Evolutionary conservation across 2,113 vertebrate genomes (phyloP).

Genomic region (Gambusia affinis): DNA sequence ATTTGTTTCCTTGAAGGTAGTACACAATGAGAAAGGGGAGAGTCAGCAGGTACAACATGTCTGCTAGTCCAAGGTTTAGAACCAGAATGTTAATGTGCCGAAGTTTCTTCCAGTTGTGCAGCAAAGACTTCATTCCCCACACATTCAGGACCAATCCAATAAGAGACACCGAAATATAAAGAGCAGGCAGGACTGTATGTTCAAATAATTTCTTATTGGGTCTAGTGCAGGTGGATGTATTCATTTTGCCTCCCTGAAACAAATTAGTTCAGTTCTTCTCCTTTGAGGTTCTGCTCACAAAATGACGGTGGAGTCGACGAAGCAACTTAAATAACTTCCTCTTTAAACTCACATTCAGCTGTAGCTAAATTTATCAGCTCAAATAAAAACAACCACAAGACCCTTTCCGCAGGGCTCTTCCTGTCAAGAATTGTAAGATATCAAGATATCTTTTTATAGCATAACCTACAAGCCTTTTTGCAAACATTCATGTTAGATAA

Average conservation of each 20-base stretch:
- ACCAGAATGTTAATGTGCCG: constrained; percentile 73
- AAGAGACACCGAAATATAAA: constrained; percentile 59
- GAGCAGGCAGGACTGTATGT: background rate
- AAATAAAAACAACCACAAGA: no score
- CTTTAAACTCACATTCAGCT: background rate
- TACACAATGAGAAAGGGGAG: constrained; percentile 84
- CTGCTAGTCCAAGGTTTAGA: constrained; percentile 80
- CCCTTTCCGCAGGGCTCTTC: no score
- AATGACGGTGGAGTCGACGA: background rate
- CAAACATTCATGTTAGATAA: no score
- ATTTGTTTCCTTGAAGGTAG: constrained; percentile 60
- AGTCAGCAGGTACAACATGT: constrained; percentile 82
- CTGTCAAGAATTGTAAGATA: no score
- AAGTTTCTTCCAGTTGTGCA: constrained; percentile 50
- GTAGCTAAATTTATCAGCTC: no score
- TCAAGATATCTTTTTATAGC: no score
- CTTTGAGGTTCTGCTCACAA: background rate
- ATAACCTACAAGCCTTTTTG: no score
- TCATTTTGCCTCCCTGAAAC: background rate
- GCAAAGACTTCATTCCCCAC: constrained; percentile 68
- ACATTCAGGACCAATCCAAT: constrained; percentile 79
- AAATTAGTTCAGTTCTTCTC: background rate
- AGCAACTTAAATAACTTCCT: background rate
- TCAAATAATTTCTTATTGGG: background rate
- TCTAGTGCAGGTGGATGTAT: background rate